Evolutionary conservation across 2,888 invertebrate genomes (phyloP), one percentile per base, ranked within the genome.

Genomic region (Endotricha flammealis): DNA sequence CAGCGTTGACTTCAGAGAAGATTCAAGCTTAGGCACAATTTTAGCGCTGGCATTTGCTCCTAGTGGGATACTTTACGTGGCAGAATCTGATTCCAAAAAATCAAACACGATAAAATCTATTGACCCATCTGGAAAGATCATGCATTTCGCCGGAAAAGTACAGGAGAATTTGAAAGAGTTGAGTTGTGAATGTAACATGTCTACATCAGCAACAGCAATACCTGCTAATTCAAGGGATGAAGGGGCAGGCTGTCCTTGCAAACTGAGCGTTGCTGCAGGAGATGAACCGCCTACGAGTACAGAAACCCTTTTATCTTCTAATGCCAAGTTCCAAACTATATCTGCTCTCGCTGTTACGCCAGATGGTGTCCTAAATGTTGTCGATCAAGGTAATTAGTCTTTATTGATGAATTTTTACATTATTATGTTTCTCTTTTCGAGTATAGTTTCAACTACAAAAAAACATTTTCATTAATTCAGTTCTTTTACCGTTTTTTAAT

Each of bases 341-440:
- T 95, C 95, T 23, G 95, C 97, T 7, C 89, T 99, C 25, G 94
- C 97, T 7, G 96, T 98, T 23, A 96, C 97, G 16, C 96, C 98
- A 20, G 97, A 97, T 70, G 97, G 98, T n/a, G 94, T 96, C 37
- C 88, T 99, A 29, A 95, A 98, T 78, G 93, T 99, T 33, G 96
- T 98, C 23, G 99, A 99, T 87, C 96, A 97, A 90, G 95, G 94
- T 83, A 73, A 88, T 8, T 25, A 33, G n/a, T n/a, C 16, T 14
- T 17, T 6, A 31, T 35, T 24, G 6, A 7, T 17, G 20, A 20
- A 16, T 10, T 24, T n/a, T 9, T 9, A 35, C 25, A 27, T 14
- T 9, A 25, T 25, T 23, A 25, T 24, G 4, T 16, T n/a, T n/a
- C n/a, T n/a, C n/a, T n/a, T n/a, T n/a, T n/a, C n/a, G n/a, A n/a